Evolutionary conservation across 2,888 invertebrate species (phyloP), one percentile per base, ranked within the genome.

Genomic region (Phanerotoma sp.): DNA sequence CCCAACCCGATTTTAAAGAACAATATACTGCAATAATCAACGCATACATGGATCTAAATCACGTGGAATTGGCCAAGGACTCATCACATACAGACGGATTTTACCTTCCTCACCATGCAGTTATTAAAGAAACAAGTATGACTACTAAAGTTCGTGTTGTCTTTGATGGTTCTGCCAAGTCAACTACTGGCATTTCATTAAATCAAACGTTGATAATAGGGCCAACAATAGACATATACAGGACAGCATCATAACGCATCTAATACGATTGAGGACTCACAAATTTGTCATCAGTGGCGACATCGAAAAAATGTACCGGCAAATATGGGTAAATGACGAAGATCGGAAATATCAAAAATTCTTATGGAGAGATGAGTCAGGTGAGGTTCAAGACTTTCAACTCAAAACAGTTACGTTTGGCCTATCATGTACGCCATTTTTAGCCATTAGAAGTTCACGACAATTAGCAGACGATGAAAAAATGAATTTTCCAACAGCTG

Each of bases 141-240:
- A 58, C 66, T 0, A 67, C 62, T 2, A 68, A 64, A 50, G n/a
- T n/a, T n/a, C n/a, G n/a, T n/a, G n/a, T n/a, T n/a, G n/a, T n/a
- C n/a, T n/a, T n/a, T n/a, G n/a, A 66, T 49, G 65, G 60, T 2
- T 66, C 65, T 7, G 63, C 62, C 3, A 40, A 57, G 10, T 41
- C 62, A 4, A 50, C 44, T 11, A 35, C 45, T 4, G 57, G 58
- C 4, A 37, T 59, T 10, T 59, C 63, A 5, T 33, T 55, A 50
- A 45, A 67, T 61, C 51, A 63, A 54, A 45, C 25, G 2, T 46
- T 68, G 5, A 45, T 63, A 37, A 44, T 52, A 2, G 66, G 66
- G 6, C 62, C 65, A 0, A 62, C 57, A 10, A 54, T 69, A 9
- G n/a, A n/a, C n/a, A n/a, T n/a, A n/a, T n/a, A n/a, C 67, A 67